These are phyloP conservation scores for Melanerpes formicivorus DNA, from an alignment of 2,113 vertebrate species.

Conservation along the genomic window DNA sequence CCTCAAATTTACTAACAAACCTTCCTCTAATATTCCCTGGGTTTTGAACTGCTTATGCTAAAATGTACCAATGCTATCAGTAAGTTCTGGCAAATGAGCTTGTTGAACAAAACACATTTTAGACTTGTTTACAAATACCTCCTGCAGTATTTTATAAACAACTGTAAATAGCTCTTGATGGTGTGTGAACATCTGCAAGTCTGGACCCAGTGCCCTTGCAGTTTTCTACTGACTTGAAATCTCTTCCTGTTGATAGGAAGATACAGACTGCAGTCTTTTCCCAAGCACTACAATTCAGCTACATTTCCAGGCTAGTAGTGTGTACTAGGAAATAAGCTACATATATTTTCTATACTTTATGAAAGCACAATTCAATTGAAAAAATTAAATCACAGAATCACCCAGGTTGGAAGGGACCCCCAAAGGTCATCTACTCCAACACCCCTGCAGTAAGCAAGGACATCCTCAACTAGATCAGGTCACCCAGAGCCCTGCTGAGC, in stretches of 20 bases:
- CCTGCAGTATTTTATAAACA: not conserved
- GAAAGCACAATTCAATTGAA: not conserved
- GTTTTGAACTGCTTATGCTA: not conserved
- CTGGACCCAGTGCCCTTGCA: not conserved
- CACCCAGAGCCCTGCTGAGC: too few species aligned
- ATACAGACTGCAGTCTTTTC: not conserved
- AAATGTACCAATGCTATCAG: not conserved
- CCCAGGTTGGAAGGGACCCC: too few species aligned
- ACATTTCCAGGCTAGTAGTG: not conserved
- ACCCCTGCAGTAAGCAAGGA: too few species aligned
- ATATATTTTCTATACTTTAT: not conserved
- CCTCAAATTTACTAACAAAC: not conserved
- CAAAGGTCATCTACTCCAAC: too few species aligned
- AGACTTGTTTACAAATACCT: slow-evolving; percentile 5
- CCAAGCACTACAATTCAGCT: not conserved
- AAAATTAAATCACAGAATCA: not conserved
- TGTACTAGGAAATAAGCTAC: not conserved
- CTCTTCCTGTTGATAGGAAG: not conserved
- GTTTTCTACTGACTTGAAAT: not conserved
- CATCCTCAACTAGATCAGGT: too few species aligned
- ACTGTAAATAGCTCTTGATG: not conserved
- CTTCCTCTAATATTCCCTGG: not conserved
- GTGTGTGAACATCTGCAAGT: not conserved
- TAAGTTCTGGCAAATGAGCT: not conserved
- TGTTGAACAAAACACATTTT: not conserved